Percentiles rank a stretch among this genome's conserved stretches.
Conservation (phyloP, 2,888 invertebrate species). For the Resseliella maxima region DNA sequence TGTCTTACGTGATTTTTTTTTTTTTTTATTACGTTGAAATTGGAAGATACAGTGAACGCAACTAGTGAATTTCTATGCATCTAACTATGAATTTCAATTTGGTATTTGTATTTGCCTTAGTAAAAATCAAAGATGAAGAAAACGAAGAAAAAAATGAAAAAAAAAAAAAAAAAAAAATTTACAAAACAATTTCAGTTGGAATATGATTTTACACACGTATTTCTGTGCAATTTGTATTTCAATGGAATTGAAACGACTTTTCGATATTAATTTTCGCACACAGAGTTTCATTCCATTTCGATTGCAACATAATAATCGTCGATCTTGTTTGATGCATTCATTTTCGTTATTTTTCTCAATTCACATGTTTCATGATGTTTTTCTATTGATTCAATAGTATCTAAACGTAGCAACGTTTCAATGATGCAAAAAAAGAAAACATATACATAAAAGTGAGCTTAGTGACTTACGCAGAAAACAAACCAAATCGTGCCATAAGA, state of each 20-base stretch:
- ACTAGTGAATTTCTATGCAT: too few species aligned
- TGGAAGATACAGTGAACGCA: too few species aligned
- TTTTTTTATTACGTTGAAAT: too few species aligned
- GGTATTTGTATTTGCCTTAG: too few species aligned
- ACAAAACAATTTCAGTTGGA: background rate
- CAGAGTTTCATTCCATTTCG: constrained; percentile 4
- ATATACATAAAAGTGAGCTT: too few species aligned
- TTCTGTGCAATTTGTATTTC: background rate
- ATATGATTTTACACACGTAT: background rate
- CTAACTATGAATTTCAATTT: too few species aligned
- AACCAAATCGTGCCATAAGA: too few species aligned
- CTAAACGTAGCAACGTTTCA: background rate
- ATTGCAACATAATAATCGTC: background rate
- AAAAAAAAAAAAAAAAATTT: background rate
- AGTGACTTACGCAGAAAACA: too few species aligned
- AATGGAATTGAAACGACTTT: background rate
- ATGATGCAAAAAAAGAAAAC: background rate
- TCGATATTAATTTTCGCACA: background rate
- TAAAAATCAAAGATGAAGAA: background rate
- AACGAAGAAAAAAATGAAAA: background rate
- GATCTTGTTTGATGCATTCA: background rate
- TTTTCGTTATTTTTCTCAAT: background rate
- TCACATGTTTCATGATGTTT: background rate
- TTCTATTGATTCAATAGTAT: background rate
- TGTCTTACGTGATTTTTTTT: background rate